A percentile compares a stretch with the other conserved stretches of the same genome.
These are phyloP conservation scores for Syndactyla subalaris DNA, from an alignment of 2,797 vertebrate species.

Conservation along the genomic window DNA sequence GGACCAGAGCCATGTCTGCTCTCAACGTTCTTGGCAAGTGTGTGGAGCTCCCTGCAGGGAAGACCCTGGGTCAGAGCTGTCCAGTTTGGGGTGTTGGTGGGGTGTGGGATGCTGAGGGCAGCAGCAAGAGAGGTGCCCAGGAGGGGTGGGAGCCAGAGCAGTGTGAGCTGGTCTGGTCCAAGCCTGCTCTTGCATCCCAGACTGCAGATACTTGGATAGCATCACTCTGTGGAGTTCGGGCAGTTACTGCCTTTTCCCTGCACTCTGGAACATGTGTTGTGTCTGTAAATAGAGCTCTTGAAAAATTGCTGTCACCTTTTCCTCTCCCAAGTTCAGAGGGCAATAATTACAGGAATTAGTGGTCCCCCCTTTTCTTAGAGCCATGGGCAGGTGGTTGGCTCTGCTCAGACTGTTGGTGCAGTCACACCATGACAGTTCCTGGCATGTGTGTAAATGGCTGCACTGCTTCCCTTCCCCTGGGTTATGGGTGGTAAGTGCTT, in stretches of 20 bases:
- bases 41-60: background rate
- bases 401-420: background rate
- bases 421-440: background rate
- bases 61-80: background rate
- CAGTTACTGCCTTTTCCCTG: background rate
- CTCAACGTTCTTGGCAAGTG: background rate
- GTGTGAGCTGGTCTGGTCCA: background rate
- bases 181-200: background rate
- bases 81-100: background rate
- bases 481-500: background rate
- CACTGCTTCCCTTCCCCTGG: background rate
- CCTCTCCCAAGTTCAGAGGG: background rate
- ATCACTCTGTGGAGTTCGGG: accelerated
- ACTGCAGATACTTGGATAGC: background rate
- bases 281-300: background rate
- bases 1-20: background rate
- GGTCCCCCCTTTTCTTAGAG: background rate
- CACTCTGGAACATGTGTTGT: background rate
- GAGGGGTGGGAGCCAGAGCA: background rate
- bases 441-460: background rate
- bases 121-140: background rate
- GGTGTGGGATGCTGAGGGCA: background rate
- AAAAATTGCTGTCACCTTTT: background rate
- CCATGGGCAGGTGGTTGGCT: background rate
- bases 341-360: background rate